Evolutionary conservation across 1,140 invertebrate species (phyloP).

Genomic region (Atta texana): DNA sequence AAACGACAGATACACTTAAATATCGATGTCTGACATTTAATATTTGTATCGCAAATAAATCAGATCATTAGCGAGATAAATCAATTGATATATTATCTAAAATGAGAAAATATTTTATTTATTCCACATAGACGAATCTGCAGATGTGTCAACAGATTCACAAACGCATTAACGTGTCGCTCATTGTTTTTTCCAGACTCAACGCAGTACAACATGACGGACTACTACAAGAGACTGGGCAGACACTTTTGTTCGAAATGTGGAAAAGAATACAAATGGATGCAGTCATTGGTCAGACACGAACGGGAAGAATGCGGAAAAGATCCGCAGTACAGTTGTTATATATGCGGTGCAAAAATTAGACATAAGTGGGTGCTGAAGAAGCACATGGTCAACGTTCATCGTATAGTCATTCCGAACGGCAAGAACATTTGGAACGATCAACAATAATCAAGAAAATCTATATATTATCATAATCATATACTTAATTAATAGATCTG

Average conservation of each 20-base stretch:
- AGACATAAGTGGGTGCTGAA: slow-evolving; percentile 84
- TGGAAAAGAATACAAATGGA: slow-evolving; percentile 86
- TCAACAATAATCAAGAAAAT: background rate
- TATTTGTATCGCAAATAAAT: background rate
- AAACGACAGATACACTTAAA: background rate
- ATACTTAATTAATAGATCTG: background rate
- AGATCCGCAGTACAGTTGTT: slow-evolving; percentile 82
- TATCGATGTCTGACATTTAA: background rate
- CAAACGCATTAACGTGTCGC: slow-evolving; percentile 60
- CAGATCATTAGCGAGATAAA: background rate
- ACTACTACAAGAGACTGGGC: slow-evolving; percentile 81
- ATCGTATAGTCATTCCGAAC: slow-evolving; percentile 69
- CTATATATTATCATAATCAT: background rate
- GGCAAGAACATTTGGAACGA: slow-evolving; percentile 52
- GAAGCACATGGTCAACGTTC: slow-evolving; percentile 80
- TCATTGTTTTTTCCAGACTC: slow-evolving; percentile 73
- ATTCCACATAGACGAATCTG: background rate
- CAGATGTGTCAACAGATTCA: background rate
- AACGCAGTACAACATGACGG: slow-evolving; percentile 62
- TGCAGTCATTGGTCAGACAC: slow-evolving; percentile 86
- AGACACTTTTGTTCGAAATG: slow-evolving; percentile 82
- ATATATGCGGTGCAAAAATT: slow-evolving; percentile 79
- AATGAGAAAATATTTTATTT: background rate
- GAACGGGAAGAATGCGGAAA: slow-evolving; percentile 86
- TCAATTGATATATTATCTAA: background rate